Percentiles rank a stretch among this genome's conserved stretches.
These are phyloP conservation scores for Acanthosepion pharaonis DNA, from an alignment of 2,888 invertebrate species.

Conservation along the genomic window DNA sequence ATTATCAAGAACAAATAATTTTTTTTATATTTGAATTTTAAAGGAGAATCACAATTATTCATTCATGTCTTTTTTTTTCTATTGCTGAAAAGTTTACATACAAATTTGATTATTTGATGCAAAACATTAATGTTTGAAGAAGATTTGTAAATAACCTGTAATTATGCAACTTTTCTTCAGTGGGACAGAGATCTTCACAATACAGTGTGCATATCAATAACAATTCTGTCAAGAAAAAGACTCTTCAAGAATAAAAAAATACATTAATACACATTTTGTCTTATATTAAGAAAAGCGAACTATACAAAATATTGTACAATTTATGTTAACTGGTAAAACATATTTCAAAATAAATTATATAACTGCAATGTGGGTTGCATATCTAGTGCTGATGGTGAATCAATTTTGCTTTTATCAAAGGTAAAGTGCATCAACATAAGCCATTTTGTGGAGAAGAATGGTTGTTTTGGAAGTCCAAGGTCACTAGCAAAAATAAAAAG, in stretches of 20 bases:
- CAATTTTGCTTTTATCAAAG: background rate
- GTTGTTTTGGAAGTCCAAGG: constrained; percentile 16
- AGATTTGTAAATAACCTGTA: background rate
- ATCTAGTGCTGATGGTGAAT: background rate
- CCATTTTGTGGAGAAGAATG: background rate
- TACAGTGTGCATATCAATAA: background rate
- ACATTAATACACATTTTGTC: background rate
- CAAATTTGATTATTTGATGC: background rate
- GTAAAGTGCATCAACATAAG: background rate
- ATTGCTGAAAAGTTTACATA: background rate
- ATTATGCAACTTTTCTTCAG: background rate
- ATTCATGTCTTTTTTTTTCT: no score
- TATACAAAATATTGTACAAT: background rate
- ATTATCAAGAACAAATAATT: no score
- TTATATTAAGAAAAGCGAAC: background rate
- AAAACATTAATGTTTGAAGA: background rate
- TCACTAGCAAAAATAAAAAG: background rate
- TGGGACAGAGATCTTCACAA: no score
- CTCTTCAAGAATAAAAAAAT: background rate
- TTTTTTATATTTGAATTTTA: no score
- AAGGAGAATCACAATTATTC: no score
- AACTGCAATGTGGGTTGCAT: background rate
- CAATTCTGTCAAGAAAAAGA: background rate
- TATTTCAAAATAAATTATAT: background rate
- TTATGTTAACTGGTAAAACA: background rate